phyloP scores from a whole-genome alignment of 2,888 invertebrate species.

The Drosophila diplacantha region DNA sequence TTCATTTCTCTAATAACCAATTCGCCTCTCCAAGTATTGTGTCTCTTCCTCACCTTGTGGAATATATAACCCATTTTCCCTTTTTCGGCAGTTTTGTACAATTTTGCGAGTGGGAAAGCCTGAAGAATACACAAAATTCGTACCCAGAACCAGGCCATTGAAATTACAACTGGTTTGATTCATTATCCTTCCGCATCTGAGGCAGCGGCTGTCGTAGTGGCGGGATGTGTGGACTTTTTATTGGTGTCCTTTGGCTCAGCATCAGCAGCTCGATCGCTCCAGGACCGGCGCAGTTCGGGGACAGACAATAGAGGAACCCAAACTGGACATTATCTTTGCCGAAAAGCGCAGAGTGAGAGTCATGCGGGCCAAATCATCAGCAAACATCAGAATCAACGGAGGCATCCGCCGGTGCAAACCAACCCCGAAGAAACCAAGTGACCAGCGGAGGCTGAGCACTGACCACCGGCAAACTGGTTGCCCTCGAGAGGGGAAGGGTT shows the following conservation, averaged over 20 bases:
- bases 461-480: conserved; percentile 58
- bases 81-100: not conserved
- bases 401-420: conserved; percentile 41
- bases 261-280: conserved; percentile 33
- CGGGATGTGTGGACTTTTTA: conserved; percentile 63
- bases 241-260: conserved; percentile 67
- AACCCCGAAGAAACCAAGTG: conserved; percentile 47
- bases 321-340: conserved; percentile 69
- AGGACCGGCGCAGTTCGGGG: conserved; percentile 14
- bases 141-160: conserved; percentile 19
- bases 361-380: conserved; percentile 64
- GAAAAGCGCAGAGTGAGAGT: conserved; percentile 45
- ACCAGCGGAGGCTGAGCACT: conserved; percentile 48
- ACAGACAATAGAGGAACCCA: conserved; percentile 41
- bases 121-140: not conserved
- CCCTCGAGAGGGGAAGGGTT: conserved; percentile 34
- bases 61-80: not conserved
- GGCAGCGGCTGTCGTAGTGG: conserved; percentile 14
- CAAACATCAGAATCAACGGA: conserved; percentile 32
- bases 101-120: conserved; percentile 1
- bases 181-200: conserved; percentile 8
- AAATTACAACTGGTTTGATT: conserved; percentile 24
- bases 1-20: not conserved
- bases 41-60: too few relatives aligned
- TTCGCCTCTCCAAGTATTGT: not conserved